These are phyloP conservation scores for Brenthis daphne DNA, from an alignment of 2,888 invertebrate genomes.

Conservation along the genomic window DNA sequence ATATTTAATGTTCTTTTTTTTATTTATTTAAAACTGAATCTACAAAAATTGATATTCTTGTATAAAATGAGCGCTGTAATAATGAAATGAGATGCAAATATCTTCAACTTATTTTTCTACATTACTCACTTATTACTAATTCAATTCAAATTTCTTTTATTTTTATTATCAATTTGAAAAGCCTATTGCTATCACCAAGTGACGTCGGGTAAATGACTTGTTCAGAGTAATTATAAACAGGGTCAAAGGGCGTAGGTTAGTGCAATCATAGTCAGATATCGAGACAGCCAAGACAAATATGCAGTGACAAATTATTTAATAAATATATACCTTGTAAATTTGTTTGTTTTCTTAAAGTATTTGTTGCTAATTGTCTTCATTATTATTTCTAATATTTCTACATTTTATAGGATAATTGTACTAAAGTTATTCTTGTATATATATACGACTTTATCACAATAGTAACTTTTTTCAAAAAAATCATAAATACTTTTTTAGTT, in stretches of 20 bases:
- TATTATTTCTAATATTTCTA: too few species aligned
- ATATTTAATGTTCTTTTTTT: neutral
- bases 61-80: too few species aligned
- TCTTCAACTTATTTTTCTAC: neutral
- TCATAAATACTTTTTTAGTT: too few species aligned
- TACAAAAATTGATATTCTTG: too few species aligned
- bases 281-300: constrained; percentile 68
- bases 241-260: constrained; percentile 66
- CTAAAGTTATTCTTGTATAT: too few species aligned
- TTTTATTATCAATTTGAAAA: neutral
- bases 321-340: constrained; percentile 40
- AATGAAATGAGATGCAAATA: too few species aligned
- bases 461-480: too few species aligned
- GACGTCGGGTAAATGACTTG: constrained; percentile 28
- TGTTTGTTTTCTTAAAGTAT: constrained; percentile 12
- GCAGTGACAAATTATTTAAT: constrained; percentile 52
- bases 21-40: too few species aligned
- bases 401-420: too few species aligned
- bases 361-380: neutral
- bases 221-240: constrained; percentile 62
- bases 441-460: too few species aligned
- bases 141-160: neutral
- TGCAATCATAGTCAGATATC: constrained; percentile 76
- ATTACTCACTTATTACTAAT: neutral
- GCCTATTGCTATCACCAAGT: constrained; percentile 20